Evolutionary conservation across 2,797 vertebrate species (phyloP).

Genomic region (Acrossocheilus wenchowensis): DNA sequence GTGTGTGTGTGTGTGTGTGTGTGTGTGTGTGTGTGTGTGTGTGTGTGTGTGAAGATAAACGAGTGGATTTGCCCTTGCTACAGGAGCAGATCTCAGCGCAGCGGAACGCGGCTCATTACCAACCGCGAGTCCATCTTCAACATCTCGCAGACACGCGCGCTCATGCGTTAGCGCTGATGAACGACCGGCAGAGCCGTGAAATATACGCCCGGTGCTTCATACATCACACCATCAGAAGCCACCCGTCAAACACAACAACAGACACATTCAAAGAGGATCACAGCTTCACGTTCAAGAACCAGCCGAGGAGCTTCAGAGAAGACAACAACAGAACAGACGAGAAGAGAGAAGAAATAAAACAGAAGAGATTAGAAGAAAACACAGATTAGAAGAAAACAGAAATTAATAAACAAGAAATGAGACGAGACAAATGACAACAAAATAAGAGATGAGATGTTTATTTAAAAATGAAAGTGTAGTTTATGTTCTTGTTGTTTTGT

Average conservation of each 20-base stretch:
- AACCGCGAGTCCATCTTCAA: constrained; percentile 75
- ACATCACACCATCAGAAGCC: constrained; percentile 64
- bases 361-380: no score
- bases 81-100: constrained; percentile 79
- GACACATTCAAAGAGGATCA: neutral
- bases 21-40: constrained; percentile 53
- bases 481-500: no score
- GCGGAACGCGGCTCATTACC: constrained; percentile 81
- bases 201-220: constrained; percentile 69
- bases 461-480: no score
- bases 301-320: neutral
- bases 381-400: no score
- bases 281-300: neutral
- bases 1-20: no score
- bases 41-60: constrained; percentile 75
- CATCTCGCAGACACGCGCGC: constrained; percentile 28
- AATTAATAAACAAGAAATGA: no score
- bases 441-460: neutral
- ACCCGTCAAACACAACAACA: constrained; percentile 18
- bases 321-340: no score
- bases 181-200: constrained; percentile 70
- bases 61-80: constrained; percentile 82
- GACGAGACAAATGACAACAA: no score
- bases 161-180: constrained; percentile 60
- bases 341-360: no score